A percentile compares a stretch with the other conserved stretches of the same genome.
Evolutionary conservation across 2,797 vertebrate genomes (phyloP).

Genomic region (Anolis apletophallus): DNA sequence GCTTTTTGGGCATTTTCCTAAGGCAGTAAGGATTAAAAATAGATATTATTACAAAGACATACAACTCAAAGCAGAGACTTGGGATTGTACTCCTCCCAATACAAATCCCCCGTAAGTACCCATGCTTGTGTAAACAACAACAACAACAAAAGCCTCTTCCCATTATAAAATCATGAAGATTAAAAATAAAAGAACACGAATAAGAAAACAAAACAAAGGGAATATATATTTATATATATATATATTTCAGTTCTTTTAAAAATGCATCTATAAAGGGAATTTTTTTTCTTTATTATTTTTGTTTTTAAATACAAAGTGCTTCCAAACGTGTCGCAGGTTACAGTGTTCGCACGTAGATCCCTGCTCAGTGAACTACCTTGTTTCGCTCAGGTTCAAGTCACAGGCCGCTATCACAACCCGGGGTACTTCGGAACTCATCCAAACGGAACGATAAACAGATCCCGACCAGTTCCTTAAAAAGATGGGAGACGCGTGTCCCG

Average conservation of each 20-base stretch:
- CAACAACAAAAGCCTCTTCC: constrained; percentile 47
- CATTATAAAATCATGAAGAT: constrained; percentile 52
- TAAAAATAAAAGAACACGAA: constrained; percentile 61
- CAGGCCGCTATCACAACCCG: constrained; percentile 38
- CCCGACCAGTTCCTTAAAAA: constrained; percentile 37
- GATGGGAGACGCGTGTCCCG: too few species aligned
- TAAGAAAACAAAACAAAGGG: constrained; percentile 76
- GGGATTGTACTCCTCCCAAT: constrained; percentile 51
- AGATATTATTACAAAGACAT: not conserved
- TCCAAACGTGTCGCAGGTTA: constrained; percentile 80
- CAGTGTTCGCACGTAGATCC: constrained; percentile 81
- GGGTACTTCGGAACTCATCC: constrained; percentile 41
- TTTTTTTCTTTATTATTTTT: constrained; percentile 44
- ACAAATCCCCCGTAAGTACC: not conserved
- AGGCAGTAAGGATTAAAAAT: constrained; percentile 57
- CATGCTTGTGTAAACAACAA: constrained; percentile 64
- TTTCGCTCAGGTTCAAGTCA: constrained; percentile 64
- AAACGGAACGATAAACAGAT: constrained; percentile 48
- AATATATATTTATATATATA: constrained; percentile 68
- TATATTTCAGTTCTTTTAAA: constrained; percentile 36
- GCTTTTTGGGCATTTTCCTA: constrained; percentile 52
- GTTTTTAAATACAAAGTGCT: constrained; percentile 84
- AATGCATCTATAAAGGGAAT: constrained; percentile 74
- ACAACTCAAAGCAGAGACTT: not conserved
- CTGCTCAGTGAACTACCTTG: constrained; percentile 72